Evolutionary conservation across 1,140 invertebrate genomes (phyloP).

Genomic region (Anastrepha ludens): DNA sequence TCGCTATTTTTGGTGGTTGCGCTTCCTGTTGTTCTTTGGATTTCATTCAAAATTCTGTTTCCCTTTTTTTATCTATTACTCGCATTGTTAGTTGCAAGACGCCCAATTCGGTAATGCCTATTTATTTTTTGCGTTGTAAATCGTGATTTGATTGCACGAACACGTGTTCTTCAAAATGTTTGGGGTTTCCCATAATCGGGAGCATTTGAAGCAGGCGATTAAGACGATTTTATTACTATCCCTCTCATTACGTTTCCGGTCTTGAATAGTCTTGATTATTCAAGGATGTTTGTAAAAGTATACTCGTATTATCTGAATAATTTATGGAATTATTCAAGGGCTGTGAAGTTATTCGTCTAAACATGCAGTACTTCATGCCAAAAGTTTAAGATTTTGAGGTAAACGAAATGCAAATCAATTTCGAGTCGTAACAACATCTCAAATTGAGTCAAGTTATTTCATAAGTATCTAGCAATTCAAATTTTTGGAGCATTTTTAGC

Average conservation of each 20-base stretch:
- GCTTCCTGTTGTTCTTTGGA: conserved; percentile 14
- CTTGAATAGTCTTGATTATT: background rate
- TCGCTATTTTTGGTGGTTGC: background rate
- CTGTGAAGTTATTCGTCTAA: too few relatives aligned
- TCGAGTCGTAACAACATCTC: too few relatives aligned
- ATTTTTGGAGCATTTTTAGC: too few relatives aligned
- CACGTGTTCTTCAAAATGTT: background rate
- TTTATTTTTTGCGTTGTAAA: background rate
- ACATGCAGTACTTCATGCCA: too few relatives aligned
- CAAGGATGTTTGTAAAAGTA: background rate
- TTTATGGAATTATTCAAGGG: too few relatives aligned
- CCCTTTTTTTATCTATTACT: conserved; percentile 2
- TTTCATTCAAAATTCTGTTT: background rate
- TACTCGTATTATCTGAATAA: background rate
- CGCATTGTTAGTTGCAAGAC: conserved; percentile 10
- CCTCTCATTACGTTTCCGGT: background rate
- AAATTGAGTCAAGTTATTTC: too few relatives aligned
- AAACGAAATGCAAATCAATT: too few relatives aligned
- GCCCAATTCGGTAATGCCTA: background rate
- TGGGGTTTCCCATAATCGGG: background rate
- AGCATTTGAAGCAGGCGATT: background rate
- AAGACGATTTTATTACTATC: background rate
- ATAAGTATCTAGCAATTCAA: too few relatives aligned
- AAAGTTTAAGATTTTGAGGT: too few relatives aligned
- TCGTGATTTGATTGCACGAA: background rate